Evolutionary conservation across 30 jellyfish, hydroid and myxozoan species (phyloP).

Genomic region (Aurelia sp.): DNA sequence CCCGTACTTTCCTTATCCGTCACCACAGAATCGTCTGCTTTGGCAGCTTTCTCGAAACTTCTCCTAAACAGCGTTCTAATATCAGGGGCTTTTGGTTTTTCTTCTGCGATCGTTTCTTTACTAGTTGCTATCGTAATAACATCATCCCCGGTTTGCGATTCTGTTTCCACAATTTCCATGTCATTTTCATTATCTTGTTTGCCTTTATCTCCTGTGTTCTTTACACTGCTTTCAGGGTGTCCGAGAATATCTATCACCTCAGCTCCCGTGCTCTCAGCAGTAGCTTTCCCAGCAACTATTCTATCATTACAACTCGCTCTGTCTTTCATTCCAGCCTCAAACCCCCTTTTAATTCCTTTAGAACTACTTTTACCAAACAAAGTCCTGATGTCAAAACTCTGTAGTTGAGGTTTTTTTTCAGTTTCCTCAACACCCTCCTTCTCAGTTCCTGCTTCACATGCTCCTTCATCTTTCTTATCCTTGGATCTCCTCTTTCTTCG

Average conservation of each 20-base stretch:
- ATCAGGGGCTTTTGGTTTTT: constrained; percentile 8
- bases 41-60: not conserved
- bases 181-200: not conserved
- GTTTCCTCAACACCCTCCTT: too few species aligned
- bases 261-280: not conserved
- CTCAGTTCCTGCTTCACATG: too few species aligned
- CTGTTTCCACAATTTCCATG: not conserved
- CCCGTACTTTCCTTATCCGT: too few species aligned
- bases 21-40: not conserved
- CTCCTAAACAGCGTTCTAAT: constrained; percentile 28
- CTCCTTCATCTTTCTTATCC: not conserved
- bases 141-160: too few species aligned
- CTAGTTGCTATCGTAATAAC: not conserved
- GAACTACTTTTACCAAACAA: too few species aligned
- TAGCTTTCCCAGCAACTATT: not conserved
- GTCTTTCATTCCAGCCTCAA: too few species aligned
- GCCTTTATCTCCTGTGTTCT: not conserved
- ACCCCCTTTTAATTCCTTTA: too few species aligned
- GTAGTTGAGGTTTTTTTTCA: too few species aligned
- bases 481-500: constrained; percentile 1
- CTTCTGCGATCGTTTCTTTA: not conserved
- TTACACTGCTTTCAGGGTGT: not conserved
- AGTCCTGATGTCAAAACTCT: too few species aligned
- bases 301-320: not conserved
- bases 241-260: not conserved